phyloP scores from a whole-genome alignment of 2,888 invertebrate species.

The Zhuqinia jingwanae region DNA sequence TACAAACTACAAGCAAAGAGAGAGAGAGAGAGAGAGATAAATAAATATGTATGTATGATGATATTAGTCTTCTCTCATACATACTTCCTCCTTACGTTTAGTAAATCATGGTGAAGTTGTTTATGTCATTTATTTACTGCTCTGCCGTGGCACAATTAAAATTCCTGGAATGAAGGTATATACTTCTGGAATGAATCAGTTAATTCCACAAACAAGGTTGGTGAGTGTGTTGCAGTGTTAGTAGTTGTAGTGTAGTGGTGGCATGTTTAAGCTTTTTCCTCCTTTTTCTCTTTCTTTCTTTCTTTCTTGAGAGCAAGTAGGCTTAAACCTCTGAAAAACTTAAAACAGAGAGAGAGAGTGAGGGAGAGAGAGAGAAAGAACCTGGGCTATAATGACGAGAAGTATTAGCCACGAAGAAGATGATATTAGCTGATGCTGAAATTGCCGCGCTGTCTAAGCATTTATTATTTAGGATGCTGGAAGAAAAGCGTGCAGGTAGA shows the following conservation, averaged over 20 bases:
- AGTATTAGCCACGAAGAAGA: too few species aligned
- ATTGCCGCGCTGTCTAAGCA: too few species aligned
- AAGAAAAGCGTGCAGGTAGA: background rate
- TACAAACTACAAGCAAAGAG: background rate
- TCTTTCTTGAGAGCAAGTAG: background rate
- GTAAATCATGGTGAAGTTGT: conserved; percentile 67
- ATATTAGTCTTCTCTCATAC: background rate
- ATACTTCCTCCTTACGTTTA: background rate
- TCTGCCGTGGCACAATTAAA: conserved; percentile 65
- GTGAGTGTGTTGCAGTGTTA: background rate
- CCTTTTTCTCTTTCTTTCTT: background rate
- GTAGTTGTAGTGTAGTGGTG: background rate
- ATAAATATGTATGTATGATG: background rate
- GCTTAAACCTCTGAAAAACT: too few species aligned
- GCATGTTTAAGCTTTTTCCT: background rate
- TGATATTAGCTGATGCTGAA: background rate
- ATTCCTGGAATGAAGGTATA: conserved; percentile 18
- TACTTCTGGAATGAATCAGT: background rate
- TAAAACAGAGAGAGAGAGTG: too few species aligned
- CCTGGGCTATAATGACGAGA: too few species aligned
- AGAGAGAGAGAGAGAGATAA: background rate
- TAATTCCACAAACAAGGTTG: background rate
- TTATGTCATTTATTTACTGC: conserved; percentile 67
- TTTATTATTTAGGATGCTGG: background rate
- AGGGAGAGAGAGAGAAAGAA: background rate